Evolutionary conservation across 2,888 invertebrate species (phyloP), one percentile per base, ranked within the genome.

Genomic region (Melinaea menophilus): DNA sequence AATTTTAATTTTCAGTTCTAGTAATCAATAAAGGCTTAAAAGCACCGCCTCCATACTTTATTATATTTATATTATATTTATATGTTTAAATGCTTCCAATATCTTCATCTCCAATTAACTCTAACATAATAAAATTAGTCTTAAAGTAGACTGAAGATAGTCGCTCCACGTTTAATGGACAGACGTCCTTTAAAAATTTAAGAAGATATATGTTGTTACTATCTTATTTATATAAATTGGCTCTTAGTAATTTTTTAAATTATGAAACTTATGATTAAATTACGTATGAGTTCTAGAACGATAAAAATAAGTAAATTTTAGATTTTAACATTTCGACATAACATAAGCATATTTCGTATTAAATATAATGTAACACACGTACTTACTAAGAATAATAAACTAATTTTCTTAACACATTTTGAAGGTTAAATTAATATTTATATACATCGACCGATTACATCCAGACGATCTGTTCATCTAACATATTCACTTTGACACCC

Each of bases 71-170:
- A 9, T 41, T 41, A 9, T 41, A 9, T 37, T 37, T 41, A 2
- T 9, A 9, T 9, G 9, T 2, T 41, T 9, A 3, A 41, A 41
- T 63, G 48, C 45, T 63, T 34, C 59, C 45, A 56, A 48, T 22
- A 22, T 46, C 45, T 48, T 55, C 55, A 46, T 63, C 64, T 60
- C 57, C 57, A 33, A 63, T 63, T 57, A 54, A 57, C 59, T 63
- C 59, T 54, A 41, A 59, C 48, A 59, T 56, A 59, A 34, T 45
- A 56, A 54, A 57, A 63, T 59, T 47, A 58, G 41, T 47, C 33
- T 35, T 58, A 47, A 51, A 51, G 22, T 22, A 22, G 22, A 37
- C 48, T 56, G 34, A 41, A 56, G 51, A 57, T 48, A 63, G 56
- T 60, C 57, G 37, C 45, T 46, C 57, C 33, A 45, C 57, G 47